Base-by-base conservation (phyloP, 2,888 invertebrate species). In the Leuctra nigra region DNA sequence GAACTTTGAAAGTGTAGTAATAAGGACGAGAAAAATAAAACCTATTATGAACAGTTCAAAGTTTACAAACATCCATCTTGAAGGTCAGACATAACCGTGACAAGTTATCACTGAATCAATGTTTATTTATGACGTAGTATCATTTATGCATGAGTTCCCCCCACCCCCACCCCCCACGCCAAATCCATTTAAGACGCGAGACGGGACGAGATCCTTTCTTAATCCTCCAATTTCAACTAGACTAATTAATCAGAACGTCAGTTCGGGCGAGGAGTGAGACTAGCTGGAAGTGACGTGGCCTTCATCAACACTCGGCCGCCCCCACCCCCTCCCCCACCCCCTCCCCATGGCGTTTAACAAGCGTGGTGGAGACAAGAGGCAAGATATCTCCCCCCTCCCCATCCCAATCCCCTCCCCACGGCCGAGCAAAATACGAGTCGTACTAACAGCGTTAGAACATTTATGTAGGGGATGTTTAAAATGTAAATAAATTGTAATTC, bases 171-270 rank as follows among this genome's bases (percentile, higher is more conserved):
- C n/a, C n/a, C n/a, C n/a, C n/a, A n/a, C n/a, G n/a, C n/a, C n/a
- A 50, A 50, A 50, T 11, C 33, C 35, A 2, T 20, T 16, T 35
- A 22, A 22, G 35, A 14, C 44, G 23, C 22, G 2, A 7, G 11
- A 29, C 11, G 29, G 7, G 6, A n/a, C 16, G 50, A 33, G 35
- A 48, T 25, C 16, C 48, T 20, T 11, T 50, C 33, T 33, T 33
- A 50, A 50, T 50, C 50, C 50, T 35, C 33, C 50, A 50, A 50
- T 50, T 50, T 50, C 50, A 50, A 50, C 50, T 50, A 33, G 20
- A 22, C 50, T 50, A 50, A 50, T 50, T 50, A 50, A 50, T 50
- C 50, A 50, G 35, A 16, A 35, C 33, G 33, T 25, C 48, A 48
- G 16, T 25, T 20, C 29, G 20, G 46, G 11, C 46, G 16, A 16